These are phyloP conservation scores for Caenorhabditis elegans DNA, from an alignment of 1,140 invertebrate species.

Conservation along the genomic window WBcel235 BX284605.5:14498001-14498500, in stretches of 20 bases:
- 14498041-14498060: too few species aligned
- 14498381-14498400: slow-evolving; percentile 2
- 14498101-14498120: too few species aligned
- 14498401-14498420: background rate
- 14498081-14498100: too few species aligned
- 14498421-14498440: slow-evolving; percentile 24
- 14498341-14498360: slow-evolving; percentile 4
- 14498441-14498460: slow-evolving; percentile 28
- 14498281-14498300: slow-evolving; percentile 20
- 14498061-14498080: too few species aligned
- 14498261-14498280: background rate
- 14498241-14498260: background rate
- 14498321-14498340: background rate
- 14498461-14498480: slow-evolving; percentile 26
- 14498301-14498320: background rate
- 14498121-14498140: too few species aligned
- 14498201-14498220: too few species aligned
- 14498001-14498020: too few species aligned
- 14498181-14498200: too few species aligned
- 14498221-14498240: too few species aligned
- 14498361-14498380: background rate
- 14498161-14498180: too few species aligned
- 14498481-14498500: slow-evolving; percentile 33
- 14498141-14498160: too few species aligned
- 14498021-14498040: too few species aligned